Conservation (phyloP, 2,888 invertebrate genomes). For the Cerastoderma edule region DNA sequence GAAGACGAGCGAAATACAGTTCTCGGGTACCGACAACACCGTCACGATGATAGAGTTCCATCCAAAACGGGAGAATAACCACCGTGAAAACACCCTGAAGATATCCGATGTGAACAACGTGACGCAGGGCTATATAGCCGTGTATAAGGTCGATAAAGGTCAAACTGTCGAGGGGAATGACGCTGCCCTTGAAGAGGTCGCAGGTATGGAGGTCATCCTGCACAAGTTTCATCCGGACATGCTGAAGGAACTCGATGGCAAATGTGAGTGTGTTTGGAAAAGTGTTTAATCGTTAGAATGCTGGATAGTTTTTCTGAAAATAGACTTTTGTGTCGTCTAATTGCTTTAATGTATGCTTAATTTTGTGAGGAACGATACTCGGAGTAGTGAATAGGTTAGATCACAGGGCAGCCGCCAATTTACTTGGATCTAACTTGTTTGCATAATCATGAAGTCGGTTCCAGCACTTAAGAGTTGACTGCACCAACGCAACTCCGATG, state of each 20-base stretch:
- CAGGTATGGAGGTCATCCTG: constrained; percentile 14
- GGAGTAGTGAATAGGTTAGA: no score
- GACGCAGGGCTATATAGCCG: neutral
- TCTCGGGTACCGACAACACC: neutral
- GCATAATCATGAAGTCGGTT: no score
- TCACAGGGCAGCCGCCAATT: no score
- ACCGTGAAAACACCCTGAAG: constrained; percentile 1
- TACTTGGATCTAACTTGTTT: no score
- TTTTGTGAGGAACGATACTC: no score
- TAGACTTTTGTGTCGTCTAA: no score
- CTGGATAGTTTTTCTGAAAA: no score
- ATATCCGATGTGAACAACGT: neutral
- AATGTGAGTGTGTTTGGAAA: constrained; percentile 35
- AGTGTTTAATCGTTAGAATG: no score
- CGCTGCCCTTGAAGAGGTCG: constrained; percentile 5
- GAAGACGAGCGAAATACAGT: neutral
- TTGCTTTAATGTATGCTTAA: no score
- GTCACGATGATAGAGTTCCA: constrained; percentile 32
- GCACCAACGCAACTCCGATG: no score
- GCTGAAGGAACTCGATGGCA: constrained; percentile 36
- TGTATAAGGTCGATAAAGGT: neutral
- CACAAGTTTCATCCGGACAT: constrained; percentile 35
- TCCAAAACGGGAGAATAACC: constrained; percentile 21
- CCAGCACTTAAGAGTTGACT: no score
- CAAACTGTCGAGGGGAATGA: constrained; percentile 1